Evolutionary conservation across 2,888 invertebrate species (phyloP).

Genomic region (Pantelozetes paolii): DNA sequence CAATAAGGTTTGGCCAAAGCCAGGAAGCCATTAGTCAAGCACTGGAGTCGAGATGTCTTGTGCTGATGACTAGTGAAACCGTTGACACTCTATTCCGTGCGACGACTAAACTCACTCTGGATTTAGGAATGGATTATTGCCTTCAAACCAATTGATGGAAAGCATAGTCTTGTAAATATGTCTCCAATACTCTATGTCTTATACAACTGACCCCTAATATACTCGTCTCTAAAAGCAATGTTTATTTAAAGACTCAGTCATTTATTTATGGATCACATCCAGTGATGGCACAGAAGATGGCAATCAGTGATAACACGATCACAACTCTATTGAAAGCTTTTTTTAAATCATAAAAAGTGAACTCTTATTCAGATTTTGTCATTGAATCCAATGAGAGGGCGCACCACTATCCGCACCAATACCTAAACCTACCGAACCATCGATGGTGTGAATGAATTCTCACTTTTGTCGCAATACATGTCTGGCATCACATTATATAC

Average conservation of each 20-base stretch:
- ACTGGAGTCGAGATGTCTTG: slow-evolving; percentile 23
- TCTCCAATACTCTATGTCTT: not conserved
- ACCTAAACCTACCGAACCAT: not conserved
- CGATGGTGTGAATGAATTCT: too few species aligned
- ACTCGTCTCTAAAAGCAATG: slow-evolving; percentile 16
- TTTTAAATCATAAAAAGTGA: not conserved
- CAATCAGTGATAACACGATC: slow-evolving; percentile 1
- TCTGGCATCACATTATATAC: too few species aligned
- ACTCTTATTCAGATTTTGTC: not conserved
- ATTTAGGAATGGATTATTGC: slow-evolving; percentile 11
- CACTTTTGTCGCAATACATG: too few species aligned
- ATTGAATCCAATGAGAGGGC: slow-evolving; percentile 4
- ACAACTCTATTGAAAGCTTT: not conserved
- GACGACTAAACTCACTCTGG: not conserved
- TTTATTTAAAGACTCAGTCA: slow-evolving; percentile 24
- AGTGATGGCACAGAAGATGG: not conserved
- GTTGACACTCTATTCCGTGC: slow-evolving; percentile 9
- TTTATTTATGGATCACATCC: slow-evolving; percentile 14
- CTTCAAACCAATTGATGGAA: slow-evolving; percentile 25
- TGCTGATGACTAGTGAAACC: not conserved
- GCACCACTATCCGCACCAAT: slow-evolving; percentile 13
- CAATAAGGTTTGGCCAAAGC: slow-evolving; percentile 1
- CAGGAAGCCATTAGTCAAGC: slow-evolving; percentile 29
- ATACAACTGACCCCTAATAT: slow-evolving; percentile 14
- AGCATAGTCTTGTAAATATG: slow-evolving; percentile 9